Evolutionary conservation across 1,140 invertebrate genomes (phyloP).

Genomic region (Ostrea edulis): DNA sequence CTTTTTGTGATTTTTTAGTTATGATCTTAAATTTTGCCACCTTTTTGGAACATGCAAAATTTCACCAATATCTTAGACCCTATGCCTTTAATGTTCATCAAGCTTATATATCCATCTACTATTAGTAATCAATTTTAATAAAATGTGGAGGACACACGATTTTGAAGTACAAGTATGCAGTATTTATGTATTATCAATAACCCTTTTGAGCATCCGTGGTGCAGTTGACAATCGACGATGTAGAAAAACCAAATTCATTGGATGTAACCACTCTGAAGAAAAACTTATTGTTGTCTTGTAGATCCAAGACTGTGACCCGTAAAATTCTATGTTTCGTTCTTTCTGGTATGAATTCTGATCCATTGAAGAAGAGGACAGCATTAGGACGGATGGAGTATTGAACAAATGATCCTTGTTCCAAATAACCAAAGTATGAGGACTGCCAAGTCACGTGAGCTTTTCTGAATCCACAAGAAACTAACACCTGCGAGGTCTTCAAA

Average conservation of each 20-base stretch:
- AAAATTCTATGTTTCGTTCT: background rate
- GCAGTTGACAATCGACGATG: background rate
- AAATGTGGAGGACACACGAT: background rate
- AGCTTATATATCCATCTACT: background rate
- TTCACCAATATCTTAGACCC: too few relatives aligned
- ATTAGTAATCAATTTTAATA: background rate
- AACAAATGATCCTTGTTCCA: background rate
- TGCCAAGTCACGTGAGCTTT: background rate
- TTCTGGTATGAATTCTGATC: background rate
- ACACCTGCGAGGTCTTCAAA: background rate
- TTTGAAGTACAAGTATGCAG: background rate
- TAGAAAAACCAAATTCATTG: background rate
- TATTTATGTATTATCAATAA: background rate
- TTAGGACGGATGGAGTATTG: background rate
- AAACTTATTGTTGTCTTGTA: background rate
- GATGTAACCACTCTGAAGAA: background rate
- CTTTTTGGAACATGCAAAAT: too few relatives aligned
- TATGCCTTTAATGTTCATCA: background rate
- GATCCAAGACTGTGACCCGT: background rate
- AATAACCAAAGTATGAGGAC: background rate
- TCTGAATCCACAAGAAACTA: background rate
- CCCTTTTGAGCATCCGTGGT: background rate
- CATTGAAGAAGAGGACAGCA: background rate
- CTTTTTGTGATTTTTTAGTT: too few relatives aligned
- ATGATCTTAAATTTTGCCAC: too few relatives aligned